Base-by-base conservation (phyloP, 2,888 invertebrate species). In the Scotopteryx bipunctaria region DNA sequence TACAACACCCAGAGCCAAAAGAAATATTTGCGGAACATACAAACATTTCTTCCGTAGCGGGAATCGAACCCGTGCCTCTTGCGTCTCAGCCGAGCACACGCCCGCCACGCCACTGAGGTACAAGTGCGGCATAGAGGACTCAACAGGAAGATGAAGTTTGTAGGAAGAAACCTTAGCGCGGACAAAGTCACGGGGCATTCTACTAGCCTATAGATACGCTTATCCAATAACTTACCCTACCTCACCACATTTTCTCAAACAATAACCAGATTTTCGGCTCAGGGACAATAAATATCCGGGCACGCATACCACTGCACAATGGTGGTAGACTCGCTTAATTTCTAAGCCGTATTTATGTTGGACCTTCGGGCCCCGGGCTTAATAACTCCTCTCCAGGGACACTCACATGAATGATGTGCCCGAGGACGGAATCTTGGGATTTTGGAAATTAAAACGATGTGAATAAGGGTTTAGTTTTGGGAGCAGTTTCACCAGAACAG, bases 321-420 rank as follows among this genome's bases (percentile, higher is more conserved):
- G 48, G 51, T 38, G 31, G 29, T 27, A 15, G 37, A 45, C 55
- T 60, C 57, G 60, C 64, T 60, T 69, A 69, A 68, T 70, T 69
- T 61, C 56, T 69, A 68, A 66, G 67, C 68, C 61, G 61, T 71
- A 71, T 72, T 71, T 72, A 70, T 69, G 69, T 67, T 53, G 61
- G 59, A 52, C 63, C 61, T 71, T 66, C 42, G 53, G 55, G 53
- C 36, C 51, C 68, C 59, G 43, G 57, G 66, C 63, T 72, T 78
- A 73, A 73, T 76, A 77, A 73, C 73, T 73, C 59, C 59, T 63
- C 66, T 51, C 60, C 3, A 19, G 66, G 64, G 70, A 53, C 57
- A 43, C 48, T 31, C 25, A 32, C 47, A 63, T 69, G 71, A 71
- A 52, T 57, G 64, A 70, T 70, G 66, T 31, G 33, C 37, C 36